A percentile compares a stretch with the other conserved stretches of the same genome.
These are phyloP conservation scores for Drosophila nannoptera DNA, from an alignment of 1,140 invertebrate genomes.

Conservation along the genomic window DNA sequence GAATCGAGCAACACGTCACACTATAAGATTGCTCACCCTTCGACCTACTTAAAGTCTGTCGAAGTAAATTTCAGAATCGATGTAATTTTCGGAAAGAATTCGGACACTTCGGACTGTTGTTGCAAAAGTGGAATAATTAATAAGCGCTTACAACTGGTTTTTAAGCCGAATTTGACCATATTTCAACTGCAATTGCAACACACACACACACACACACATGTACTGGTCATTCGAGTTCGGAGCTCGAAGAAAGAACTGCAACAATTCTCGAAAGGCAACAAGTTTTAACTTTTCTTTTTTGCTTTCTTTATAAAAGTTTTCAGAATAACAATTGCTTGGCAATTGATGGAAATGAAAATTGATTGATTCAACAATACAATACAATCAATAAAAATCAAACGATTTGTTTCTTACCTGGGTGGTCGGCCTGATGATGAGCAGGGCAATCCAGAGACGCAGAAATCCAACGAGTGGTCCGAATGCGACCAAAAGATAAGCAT, in stretches of 20 bases:
- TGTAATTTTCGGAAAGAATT: too few relatives aligned
- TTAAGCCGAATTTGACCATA: background rate
- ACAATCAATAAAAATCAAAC: slow-evolving; percentile 10
- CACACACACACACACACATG: too few relatives aligned
- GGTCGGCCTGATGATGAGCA: slow-evolving; percentile 90
- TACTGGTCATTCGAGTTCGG: slow-evolving; percentile 2
- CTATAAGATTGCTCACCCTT: too few relatives aligned
- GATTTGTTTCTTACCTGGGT: slow-evolving; percentile 79
- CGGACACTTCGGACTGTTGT: too few relatives aligned
- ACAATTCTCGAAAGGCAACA: background rate
- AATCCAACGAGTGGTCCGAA: slow-evolving; percentile 95
- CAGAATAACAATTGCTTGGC: too few relatives aligned
- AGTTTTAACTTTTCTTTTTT: slow-evolving; percentile 13
- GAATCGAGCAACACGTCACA: too few relatives aligned
- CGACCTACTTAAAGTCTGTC: too few relatives aligned
- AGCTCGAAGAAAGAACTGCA: background rate
- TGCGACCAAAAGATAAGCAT: slow-evolving; percentile 91
- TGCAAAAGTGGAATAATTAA: too few relatives aligned
- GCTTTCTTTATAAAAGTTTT: too few relatives aligned
- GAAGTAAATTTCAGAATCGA: too few relatives aligned
- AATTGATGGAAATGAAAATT: slow-evolving; percentile 14
- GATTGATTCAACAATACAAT: slow-evolving; percentile 39
- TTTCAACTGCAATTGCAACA: slow-evolving; percentile 6
- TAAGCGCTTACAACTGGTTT: too few relatives aligned
- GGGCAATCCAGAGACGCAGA: slow-evolving; percentile 91